Evolutionary conservation across 2,797 vertebrate genomes (phyloP), one percentile per base, ranked within the genome.

Genomic region (Poeciliopsis gracilis): DNA sequence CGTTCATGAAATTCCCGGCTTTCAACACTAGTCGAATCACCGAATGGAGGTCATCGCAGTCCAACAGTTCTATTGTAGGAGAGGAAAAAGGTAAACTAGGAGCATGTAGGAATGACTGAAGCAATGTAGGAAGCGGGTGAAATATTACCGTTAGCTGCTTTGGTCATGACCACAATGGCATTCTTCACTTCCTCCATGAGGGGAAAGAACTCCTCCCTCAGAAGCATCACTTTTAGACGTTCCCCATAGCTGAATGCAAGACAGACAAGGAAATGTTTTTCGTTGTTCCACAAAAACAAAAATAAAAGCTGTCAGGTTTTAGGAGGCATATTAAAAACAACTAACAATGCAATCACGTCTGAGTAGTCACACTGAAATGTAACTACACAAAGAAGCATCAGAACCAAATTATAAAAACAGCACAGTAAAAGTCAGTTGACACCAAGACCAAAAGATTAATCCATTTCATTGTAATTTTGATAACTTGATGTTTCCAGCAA

Each of bases 1-100:
- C 93, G 20, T 97, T 97, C 96, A 97, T 96, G 92, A 96, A 96
- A 92, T 97, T 97, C 15, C 97, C 97, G 0, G 95, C 94, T 90
- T 96, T 97, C 73, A 97, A 93, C 53, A 97, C 95, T 78, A 97
- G 93, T 15, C 94, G 94, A 75, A 97, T 96, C 80, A 97, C 93
- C 0, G 94, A 93, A 83, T 97, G 97, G 74, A 97, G 94, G 80
- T 97, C 96, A 76, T 96, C 95, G 36, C 96, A 97, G 63, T 91
- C 91, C 90, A 97, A 75, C 73, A 97, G 89, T 91, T 97, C 97
- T 97, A 83, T 13, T n/a, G 76, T 43, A n/a, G 72, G 5, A 61
- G 3, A 61, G 33, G 13, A 13, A 70, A 70, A 63, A 61, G 47
- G 57, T 10, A 70, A 73, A 76, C 9, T 53, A 46, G 79, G 23